Base-by-base conservation (phyloP, 2,113 vertebrate species). In the Mesitornis unicolor region DNA sequence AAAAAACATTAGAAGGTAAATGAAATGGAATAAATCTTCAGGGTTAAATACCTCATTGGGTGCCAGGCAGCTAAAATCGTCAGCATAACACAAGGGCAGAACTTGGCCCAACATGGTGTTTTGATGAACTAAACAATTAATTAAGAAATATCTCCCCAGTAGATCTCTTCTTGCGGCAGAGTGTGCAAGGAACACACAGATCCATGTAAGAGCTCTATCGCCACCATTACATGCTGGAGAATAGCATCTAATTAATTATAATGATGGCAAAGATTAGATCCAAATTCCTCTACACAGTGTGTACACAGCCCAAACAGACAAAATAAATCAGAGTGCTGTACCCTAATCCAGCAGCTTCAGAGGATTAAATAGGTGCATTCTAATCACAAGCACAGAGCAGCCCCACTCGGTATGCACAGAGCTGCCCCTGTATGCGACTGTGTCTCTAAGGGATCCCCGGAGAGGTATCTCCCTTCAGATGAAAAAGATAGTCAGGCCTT, bases 221-320 rank as follows among this genome's bases (percentile, higher is more conserved):
- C 92, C 97, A 95, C 97, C 93, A 95, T 97, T 97, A 94, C 95
- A 94, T 95, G 91, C 50, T 38, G 87, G 95, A 98, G 94, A 98
- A 98, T 97, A 96, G 78, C 57, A 92, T 97, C 96, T 97, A 98
- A 98, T 98, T 98, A 98, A 98, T 98, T 98, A 98, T 95, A 97
- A 97, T 95, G 96, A 98, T 97, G 87, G 88, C 91, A 97, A 97
- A 98, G 97, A 98, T 98, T 98, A 98, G 95, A 97, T 96, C 97
- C 96, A 98, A 98, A 98, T 98, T 98, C 96, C 85, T 92, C 82
- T 96, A 97, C 95, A 93, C 84, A 95, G 73, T 95, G 96, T 93
- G 96, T 95, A 97, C 96, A 90, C 96, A 97, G 94, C 90, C 89
- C 79, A 97, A 97, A 96, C 94, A 97, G 95, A 96, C 89, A 93